These are phyloP conservation scores for Loxodonta africana DNA, from an alignment of 2,113 vertebrate species.

Conservation along the genomic window DNA sequence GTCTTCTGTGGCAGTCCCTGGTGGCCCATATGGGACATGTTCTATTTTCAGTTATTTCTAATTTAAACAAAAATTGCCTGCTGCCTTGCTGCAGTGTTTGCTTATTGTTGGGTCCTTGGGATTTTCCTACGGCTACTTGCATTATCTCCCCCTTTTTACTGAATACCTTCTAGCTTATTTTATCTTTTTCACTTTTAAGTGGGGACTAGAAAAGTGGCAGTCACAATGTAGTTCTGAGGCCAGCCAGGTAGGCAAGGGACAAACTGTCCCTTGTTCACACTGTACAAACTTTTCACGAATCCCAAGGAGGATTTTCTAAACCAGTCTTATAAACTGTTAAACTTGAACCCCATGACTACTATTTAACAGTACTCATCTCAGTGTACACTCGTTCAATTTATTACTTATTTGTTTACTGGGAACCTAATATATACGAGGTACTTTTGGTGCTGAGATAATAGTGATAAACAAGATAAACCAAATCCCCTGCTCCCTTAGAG, in stretches of 20 bases:
- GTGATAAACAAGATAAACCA: conserved; percentile 47
- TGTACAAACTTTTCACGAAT: neutral
- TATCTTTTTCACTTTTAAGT: conserved; percentile 56
- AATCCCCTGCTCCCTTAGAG: neutral
- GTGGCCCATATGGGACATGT: neutral
- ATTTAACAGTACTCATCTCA: neutral
- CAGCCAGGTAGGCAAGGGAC: neutral
- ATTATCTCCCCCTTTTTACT: neutral
- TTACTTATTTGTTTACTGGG: conserved; percentile 40
- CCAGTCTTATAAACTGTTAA: conserved; percentile 1
- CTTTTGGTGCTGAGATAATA: conserved; percentile 32
- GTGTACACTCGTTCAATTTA: neutral
- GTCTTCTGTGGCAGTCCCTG: neutral
- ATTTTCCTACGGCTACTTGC: conserved; percentile 20
- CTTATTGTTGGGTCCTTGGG: conserved; percentile 4
- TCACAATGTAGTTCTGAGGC: conserved; percentile 35
- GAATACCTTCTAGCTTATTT: conserved; percentile 22
- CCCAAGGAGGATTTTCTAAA: conserved; percentile 53
- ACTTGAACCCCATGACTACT: neutral
- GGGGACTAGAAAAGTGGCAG: conserved; percentile 6
- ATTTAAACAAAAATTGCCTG: conserved; percentile 54
- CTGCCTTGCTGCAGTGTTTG: neutral
- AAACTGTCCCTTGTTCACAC: conserved; percentile 10
- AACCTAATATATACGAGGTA: neutral
- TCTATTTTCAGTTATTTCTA: conserved; percentile 48